Conservation (phyloP, 2,797 vertebrate genomes). For the Amblyopsis hoosieri region DNA sequence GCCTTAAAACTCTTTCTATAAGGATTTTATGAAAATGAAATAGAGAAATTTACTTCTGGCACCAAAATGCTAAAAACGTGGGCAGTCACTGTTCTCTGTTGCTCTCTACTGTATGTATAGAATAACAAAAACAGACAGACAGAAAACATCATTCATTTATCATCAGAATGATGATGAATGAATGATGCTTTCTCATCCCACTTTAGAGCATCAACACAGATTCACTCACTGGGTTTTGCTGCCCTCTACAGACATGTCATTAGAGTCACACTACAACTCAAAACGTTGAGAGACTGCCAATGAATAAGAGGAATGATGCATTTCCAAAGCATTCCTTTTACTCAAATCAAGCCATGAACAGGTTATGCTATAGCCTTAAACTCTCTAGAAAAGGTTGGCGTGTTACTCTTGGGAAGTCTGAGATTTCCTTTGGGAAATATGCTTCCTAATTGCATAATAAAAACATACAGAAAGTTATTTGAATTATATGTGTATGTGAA, state of each 20-base stretch:
- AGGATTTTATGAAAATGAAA: no score
- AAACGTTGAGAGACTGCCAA: neutral
- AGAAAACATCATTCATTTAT: no score
- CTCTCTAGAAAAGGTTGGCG: slow-evolving; percentile 10
- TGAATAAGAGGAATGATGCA: neutral
- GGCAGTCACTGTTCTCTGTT: no score
- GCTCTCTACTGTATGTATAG: neutral
- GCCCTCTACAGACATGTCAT: slow-evolving; percentile 54
- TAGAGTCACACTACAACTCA: neutral
- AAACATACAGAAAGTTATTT: slow-evolving; percentile 2
- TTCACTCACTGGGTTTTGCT: slow-evolving; percentile 40
- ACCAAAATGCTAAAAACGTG: no score
- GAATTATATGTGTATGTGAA: slow-evolving; percentile 3
- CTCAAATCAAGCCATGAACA: slow-evolving; percentile 12
- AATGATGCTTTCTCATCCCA: neutral
- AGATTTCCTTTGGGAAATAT: slow-evolving; percentile 31
- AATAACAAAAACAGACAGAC: neutral
- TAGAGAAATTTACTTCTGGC: no score
- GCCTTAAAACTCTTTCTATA: no score
- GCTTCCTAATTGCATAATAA: slow-evolving; percentile 17
- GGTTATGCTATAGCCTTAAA: slow-evolving; percentile 33
- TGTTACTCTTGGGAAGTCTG: slow-evolving; percentile 25
- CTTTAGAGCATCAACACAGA: neutral
- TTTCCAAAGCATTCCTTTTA: slow-evolving; percentile 13
- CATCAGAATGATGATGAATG: neutral